These are phyloP conservation scores for Otus sunia DNA, from an alignment of 2,113 vertebrate genomes.

Conservation along the genomic window DNA sequence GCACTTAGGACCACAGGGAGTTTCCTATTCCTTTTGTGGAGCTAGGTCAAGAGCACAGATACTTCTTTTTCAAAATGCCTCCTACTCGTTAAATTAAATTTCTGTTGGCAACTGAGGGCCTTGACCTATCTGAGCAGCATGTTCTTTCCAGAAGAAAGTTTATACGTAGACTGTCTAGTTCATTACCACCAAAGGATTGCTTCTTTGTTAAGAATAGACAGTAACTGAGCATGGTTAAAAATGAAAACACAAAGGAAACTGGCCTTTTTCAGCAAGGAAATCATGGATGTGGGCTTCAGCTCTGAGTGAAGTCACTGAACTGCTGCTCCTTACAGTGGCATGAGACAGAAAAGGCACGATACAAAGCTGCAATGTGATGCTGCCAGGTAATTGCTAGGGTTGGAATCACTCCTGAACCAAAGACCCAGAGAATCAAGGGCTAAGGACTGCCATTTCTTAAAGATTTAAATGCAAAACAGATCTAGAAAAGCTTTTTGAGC, in stretches of 20 bases:
- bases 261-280: not conserved
- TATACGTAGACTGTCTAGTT: not conserved
- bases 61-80: not conserved
- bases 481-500: not conserved
- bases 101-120: slow-evolving; percentile 1
- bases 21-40: not conserved
- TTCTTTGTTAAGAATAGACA: not conserved
- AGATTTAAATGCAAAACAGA: not conserved
- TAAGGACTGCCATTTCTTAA: not conserved
- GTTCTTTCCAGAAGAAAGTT: not conserved
- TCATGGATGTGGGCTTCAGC: not conserved
- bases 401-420: not conserved
- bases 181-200: not conserved
- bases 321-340: fast-evolving
- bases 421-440: not conserved
- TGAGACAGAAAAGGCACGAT: not conserved
- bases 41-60: not conserved
- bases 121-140: not conserved
- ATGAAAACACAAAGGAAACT: not conserved
- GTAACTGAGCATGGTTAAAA: not conserved
- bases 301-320: not conserved
- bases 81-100: not conserved
- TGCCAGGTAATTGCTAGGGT: not conserved
- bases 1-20: not conserved
- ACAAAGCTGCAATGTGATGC: not conserved